Evolutionary conservation across 2,888 invertebrate species (phyloP).

Genomic region (Prenolepis imparis): DNA sequence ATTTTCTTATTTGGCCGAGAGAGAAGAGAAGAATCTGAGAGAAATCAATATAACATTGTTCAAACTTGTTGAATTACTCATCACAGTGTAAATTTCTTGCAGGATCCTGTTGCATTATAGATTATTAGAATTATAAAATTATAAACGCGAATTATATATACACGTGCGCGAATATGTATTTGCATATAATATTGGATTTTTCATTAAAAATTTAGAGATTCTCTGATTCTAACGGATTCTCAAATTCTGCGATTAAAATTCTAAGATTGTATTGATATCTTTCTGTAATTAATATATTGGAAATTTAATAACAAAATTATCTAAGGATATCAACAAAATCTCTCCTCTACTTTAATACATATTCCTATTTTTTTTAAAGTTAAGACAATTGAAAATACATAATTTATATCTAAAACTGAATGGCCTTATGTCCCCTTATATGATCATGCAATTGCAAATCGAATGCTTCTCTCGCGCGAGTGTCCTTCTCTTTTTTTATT

Average conservation of each 20-base stretch:
- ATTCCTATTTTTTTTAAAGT: background rate
- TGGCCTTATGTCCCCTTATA: background rate
- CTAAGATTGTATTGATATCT: background rate
- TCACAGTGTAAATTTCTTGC: background rate
- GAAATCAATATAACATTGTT: background rate
- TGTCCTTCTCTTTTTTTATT: constrained; percentile 30
- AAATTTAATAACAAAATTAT: background rate
- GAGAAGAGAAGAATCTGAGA: background rate
- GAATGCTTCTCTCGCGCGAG: constrained; percentile 15
- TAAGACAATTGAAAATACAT: background rate
- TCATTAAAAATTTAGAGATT: background rate
- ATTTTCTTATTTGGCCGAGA: background rate
- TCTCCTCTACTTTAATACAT: background rate
- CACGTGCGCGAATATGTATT: background rate
- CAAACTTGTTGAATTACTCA: background rate
- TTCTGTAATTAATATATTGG: background rate
- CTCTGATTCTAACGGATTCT: background rate
- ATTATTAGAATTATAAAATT: background rate
- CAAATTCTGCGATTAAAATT: background rate
- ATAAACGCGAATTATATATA: background rate
- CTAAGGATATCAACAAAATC: background rate
- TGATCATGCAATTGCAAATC: constrained; percentile 16
- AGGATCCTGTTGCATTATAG: background rate
- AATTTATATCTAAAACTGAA: constrained; percentile 22
- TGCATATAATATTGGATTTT: background rate